A percentile compares a stretch with the other conserved stretches of the same genome.
phyloP scores from a whole-genome alignment of 1,140 invertebrate genomes.

The Lepidurus arcticus region DNA sequence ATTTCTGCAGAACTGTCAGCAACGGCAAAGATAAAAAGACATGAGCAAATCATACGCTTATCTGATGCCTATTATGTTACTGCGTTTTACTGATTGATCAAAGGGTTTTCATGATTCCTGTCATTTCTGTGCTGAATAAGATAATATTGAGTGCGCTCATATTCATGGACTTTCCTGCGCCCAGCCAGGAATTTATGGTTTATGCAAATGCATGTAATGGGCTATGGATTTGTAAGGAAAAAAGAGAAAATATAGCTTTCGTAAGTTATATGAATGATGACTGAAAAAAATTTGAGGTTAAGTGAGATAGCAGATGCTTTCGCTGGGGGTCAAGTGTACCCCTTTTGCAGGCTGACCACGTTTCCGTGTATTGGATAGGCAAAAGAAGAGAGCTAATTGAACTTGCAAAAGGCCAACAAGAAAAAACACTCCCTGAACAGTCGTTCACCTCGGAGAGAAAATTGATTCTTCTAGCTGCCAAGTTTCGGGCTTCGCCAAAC shows the following conservation, averaged over 20 bases:
- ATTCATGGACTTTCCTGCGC: neutral
- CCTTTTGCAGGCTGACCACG: conserved; percentile 9
- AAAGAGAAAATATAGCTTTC: neutral
- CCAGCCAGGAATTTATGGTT: conserved; percentile 1
- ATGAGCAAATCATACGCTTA: neutral
- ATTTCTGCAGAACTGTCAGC: no score
- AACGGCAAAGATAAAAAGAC: neutral
- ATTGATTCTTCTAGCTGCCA: conserved; percentile 15
- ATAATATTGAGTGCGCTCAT: neutral
- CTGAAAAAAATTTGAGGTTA: neutral
- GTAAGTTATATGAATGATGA: neutral
- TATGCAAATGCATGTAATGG: conserved; percentile 1
- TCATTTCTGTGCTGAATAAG: neutral
- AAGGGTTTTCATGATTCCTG: neutral
- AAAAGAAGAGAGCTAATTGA: neutral
- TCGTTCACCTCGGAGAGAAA: conserved; percentile 15
- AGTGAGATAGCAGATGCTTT: neutral
- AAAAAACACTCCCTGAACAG: conserved; percentile 19
- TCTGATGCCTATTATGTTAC: neutral
- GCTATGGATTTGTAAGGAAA: neutral
- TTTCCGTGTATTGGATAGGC: neutral
- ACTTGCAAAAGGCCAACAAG: neutral
- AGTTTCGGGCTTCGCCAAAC: conserved; percentile 2
- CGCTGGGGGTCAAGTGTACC: neutral
- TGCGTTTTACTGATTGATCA: neutral